Evolutionary conservation across 1,140 invertebrate genomes (phyloP), one percentile per base, ranked within the genome.

Genomic region (Neotoxoptera formosana): DNA sequence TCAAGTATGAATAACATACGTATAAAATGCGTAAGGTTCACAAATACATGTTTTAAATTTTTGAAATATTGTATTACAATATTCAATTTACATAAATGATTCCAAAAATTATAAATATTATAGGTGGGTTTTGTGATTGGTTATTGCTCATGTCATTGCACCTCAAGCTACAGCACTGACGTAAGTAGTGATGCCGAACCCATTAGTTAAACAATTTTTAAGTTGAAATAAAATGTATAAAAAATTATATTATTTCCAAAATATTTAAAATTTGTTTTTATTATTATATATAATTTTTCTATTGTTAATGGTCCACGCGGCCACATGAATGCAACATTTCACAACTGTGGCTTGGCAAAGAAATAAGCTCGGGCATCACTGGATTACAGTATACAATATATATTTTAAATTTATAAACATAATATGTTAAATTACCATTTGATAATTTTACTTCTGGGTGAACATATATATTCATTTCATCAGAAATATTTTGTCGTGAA

Each of bases 401-500:
- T 23, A 7, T 7, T n/a, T n/a, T n/a, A n/a, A n/a, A n/a, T n/a
- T n/a, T 11, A 60, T 60, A 11, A 30, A 60, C 45, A 45, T 92
- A 47, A n/a, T 11, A 87, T 83, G 23, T 84, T 23, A 60, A 51
- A 48, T 93, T 41, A 81, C 93, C 67, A 45, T 91, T 94, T 8
- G 36, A 83, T 9, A 56, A 86, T 60, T 88, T 87, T 86, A 34
- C 81, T 53, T 86, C 89, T n/a, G 53, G 45, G 41, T 83, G 53
- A 14, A 90, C 60, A 56, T 91, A 90, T 25, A 89, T 51, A 48
- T 87, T 47, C 25, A 83, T 91, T 47, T 94, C 91, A 81, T 47
- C 60, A 41, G 81, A 60, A 93, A 56, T 92, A 89, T 89, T 84
- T 87, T 94, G 84, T 56, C 86, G 81, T 34, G 47, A 92, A n/a